Evolutionary conservation across 1,140 invertebrate species (phyloP).

Genomic region (Sarcophaga bullata): DNA sequence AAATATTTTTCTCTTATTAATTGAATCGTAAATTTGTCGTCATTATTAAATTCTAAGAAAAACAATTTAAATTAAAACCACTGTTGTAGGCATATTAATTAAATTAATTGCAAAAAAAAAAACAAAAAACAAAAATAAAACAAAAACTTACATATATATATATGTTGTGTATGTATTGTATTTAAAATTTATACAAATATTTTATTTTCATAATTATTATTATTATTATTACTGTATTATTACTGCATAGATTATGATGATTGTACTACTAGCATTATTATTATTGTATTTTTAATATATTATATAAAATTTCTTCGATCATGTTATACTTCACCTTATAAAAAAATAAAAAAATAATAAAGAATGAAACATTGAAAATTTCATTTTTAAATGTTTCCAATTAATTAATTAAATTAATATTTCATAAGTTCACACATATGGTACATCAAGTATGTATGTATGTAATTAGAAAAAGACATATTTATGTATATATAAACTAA

Average conservation of each 20-base stretch:
- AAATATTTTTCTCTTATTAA: background rate
- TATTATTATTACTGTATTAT: no score
- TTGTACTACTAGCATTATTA: constrained; percentile 4
- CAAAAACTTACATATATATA: background rate
- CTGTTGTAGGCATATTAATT: constrained; percentile 7
- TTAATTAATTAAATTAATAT: background rate
- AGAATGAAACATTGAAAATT: background rate
- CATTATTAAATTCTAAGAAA: background rate
- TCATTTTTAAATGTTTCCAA: background rate
- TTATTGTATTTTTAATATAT: constrained; percentile 13
- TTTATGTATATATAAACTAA: no score
- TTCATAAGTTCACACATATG: background rate
- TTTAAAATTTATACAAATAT: constrained; percentile 8
- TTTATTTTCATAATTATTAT: constrained; percentile 13
- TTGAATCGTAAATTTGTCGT: constrained; percentile 6
- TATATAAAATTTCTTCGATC: background rate
- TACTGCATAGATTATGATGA: constrained; percentile 7
- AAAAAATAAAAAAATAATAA: background rate
- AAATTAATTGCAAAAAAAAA: background rate
- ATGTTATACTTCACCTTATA: constrained; percentile 15
- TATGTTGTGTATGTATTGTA: constrained; percentile 9
- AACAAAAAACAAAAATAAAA: no score
- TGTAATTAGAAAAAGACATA: no score
- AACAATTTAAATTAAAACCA: background rate
- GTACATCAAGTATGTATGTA: no score